phyloP scores from a whole-genome alignment of 2,888 invertebrate species.

The Gymnosoma rotundatum region DNA sequence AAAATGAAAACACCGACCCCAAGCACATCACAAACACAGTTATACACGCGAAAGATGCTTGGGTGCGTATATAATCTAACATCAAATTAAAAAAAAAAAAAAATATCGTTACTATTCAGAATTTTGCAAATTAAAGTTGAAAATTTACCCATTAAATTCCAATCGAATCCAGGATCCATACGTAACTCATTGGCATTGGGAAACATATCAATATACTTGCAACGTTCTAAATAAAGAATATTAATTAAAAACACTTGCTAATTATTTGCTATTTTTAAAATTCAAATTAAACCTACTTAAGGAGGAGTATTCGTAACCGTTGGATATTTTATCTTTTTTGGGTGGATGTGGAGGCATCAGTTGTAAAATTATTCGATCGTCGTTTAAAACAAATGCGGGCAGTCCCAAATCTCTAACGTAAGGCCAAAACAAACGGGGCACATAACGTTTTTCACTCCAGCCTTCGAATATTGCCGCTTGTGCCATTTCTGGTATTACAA shows the following conservation, averaged over 20 bases:
- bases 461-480: constrained; percentile 78
- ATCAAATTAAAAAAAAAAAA: neutral
- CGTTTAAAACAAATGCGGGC: constrained; percentile 78
- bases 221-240: constrained; percentile 82
- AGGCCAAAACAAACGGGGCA: constrained; percentile 78
- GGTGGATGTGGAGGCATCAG: constrained; percentile 81
- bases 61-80: constrained; percentile 91
- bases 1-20: constrained; percentile 91
- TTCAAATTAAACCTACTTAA: constrained; percentile 73
- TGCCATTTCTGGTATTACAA: constrained; percentile 80
- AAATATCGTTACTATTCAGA: neutral
- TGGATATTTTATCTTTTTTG: constrained; percentile 74
- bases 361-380: constrained; percentile 77
- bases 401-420: constrained; percentile 79
- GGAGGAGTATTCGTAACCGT: constrained; percentile 79
- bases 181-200: constrained; percentile 83
- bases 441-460: constrained; percentile 79
- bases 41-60: constrained; percentile 92
- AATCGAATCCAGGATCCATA: constrained; percentile 83
- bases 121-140: neutral
- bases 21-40: constrained; percentile 90
- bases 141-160: constrained; percentile 84
- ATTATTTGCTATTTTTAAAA: neutral
- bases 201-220: constrained; percentile 86
- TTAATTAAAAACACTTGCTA: constrained; percentile 14